Conservation (phyloP, 2,113 vertebrate genomes). For the Ranitomeya variabilis region DNA sequence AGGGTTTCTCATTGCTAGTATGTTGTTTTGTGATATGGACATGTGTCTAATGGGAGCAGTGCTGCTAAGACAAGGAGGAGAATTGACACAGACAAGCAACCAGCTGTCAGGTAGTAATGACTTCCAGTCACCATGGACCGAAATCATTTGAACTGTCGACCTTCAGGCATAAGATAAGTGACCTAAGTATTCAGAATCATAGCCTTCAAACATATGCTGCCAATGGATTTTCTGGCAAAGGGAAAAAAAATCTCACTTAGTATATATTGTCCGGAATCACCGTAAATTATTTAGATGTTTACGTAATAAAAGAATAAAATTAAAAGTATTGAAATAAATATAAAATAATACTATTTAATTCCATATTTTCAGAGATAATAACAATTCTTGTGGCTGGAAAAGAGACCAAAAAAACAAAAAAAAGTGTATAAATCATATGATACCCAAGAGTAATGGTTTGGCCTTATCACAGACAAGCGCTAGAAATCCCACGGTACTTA, state of each 20-base stretch:
- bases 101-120: slow-evolving; percentile 58
- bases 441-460: slow-evolving; percentile 37
- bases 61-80: slow-evolving; percentile 48
- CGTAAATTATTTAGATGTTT: background rate
- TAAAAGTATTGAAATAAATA: background rate
- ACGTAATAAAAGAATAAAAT: background rate
- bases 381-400: slow-evolving; percentile 20
- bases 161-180: slow-evolving; percentile 56
- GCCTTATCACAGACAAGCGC: slow-evolving; percentile 32
- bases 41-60: slow-evolving; percentile 54
- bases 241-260: background rate
- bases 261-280: background rate
- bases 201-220: slow-evolving; percentile 49
- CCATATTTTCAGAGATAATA: background rate
- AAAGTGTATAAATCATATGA: slow-evolving; percentile 20
- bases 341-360: background rate
- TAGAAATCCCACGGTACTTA: slow-evolving; percentile 21
- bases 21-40: slow-evolving; percentile 55
- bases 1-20: slow-evolving; percentile 48
- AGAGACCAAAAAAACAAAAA: background rate
- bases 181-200: slow-evolving; percentile 50
- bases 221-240: background rate
- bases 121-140: slow-evolving; percentile 55
- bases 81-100: slow-evolving; percentile 56
- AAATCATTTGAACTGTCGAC: slow-evolving; percentile 58